Conservation (phyloP, 2,888 invertebrate genomes). For the Lepetodrilus schrolli region DNA sequence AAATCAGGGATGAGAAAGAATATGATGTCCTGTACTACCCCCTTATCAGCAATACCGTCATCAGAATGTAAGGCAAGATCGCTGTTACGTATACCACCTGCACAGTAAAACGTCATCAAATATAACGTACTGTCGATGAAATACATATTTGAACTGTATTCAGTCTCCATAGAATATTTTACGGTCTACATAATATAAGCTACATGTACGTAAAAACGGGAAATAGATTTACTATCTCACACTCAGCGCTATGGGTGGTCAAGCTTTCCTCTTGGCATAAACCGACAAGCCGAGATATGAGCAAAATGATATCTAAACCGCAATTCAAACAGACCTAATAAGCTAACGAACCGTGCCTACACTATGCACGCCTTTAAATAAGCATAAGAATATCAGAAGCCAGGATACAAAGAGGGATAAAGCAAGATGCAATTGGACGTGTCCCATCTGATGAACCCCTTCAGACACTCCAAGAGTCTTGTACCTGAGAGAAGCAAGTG, state of each 20-base stretch:
- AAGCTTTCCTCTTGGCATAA: background rate
- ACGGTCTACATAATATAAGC: too few species aligned
- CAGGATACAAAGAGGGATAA: background rate
- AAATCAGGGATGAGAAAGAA: background rate
- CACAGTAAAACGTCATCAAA: background rate
- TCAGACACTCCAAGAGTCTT: slow-evolving; percentile 8
- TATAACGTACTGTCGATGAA: background rate
- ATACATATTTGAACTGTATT: background rate
- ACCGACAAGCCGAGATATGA: background rate
- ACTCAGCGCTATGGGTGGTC: background rate
- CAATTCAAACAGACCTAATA: background rate
- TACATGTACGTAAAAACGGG: too few species aligned
- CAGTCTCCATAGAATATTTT: too few species aligned
- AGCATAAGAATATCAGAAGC: background rate
- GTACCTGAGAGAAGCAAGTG: background rate
- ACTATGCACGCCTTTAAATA: background rate
- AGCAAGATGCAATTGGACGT: slow-evolving; percentile 2
- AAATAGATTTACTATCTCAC: too few species aligned
- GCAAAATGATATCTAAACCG: too few species aligned
- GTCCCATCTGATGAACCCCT: background rate
- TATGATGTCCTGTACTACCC: background rate
- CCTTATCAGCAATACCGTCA: background rate
- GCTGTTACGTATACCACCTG: slow-evolving; percentile 9
- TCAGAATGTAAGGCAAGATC: background rate
- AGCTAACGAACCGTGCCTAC: background rate